phyloP scores from a whole-genome alignment of 2,888 invertebrate species.

The Biston betularia region DNA sequence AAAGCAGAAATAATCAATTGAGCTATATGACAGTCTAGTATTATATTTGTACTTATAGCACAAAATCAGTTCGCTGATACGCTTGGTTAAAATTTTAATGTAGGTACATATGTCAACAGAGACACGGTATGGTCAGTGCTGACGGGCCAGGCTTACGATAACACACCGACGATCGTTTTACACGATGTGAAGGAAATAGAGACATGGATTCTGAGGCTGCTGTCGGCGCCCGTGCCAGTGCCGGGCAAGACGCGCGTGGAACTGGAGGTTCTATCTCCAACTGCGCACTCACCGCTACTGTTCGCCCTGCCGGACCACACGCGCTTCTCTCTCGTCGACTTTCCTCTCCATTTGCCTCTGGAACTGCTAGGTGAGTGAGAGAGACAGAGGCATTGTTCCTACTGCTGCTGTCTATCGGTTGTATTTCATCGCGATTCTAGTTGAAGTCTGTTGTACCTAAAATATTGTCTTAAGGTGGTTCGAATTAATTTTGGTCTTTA shows the following conservation, averaged over 20 bases:
- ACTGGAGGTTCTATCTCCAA: conserved; percentile 94
- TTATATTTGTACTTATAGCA: too few relatives aligned
- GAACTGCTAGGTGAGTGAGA: conserved; percentile 92
- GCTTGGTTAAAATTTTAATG: neutral
- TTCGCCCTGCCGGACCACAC: conserved; percentile 99
- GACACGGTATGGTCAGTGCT: conserved; percentile 99
- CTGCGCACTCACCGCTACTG: conserved; percentile 93
- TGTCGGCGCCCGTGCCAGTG: conserved; percentile 99
- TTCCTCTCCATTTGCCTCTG: conserved; percentile 98
- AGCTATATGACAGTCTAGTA: too few relatives aligned
- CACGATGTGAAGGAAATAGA: conserved; percentile 99
- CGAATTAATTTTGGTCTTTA: too few relatives aligned
- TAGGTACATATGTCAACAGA: conserved; percentile 76
- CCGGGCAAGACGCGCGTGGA: conserved; percentile 96
- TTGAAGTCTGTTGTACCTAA: too few relatives aligned
- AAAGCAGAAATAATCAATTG: too few relatives aligned
- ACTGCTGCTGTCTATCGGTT: too few relatives aligned
- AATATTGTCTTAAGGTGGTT: too few relatives aligned
- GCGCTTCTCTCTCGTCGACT: conserved; percentile 98
- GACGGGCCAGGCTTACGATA: conserved; percentile 93
- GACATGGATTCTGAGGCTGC: conserved; percentile 98
- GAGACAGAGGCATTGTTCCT: too few relatives aligned
- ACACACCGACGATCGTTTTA: conserved; percentile 94
- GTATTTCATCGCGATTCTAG: too few relatives aligned
- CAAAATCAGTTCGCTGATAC: neutral